A percentile compares a stretch with the other conserved stretches of the same genome.
Conservation (phyloP, 2,888 invertebrate species). For the Drosophila paracracens region DNA sequence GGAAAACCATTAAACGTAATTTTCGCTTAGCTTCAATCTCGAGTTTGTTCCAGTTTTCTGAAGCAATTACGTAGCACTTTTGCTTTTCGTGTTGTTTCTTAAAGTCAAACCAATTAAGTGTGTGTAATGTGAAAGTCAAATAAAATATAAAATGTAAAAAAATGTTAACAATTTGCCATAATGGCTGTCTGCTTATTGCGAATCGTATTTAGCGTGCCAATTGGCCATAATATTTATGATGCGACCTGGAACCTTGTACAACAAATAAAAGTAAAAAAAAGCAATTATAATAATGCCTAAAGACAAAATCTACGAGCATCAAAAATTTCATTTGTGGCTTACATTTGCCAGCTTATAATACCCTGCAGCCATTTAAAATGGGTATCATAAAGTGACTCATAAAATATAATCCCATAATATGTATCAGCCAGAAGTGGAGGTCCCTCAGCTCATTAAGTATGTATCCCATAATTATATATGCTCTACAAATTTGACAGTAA, state of each 20-base stretch:
- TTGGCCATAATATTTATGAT: slow-evolving; percentile 49
- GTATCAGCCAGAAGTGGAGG: neutral
- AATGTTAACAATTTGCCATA: slow-evolving; percentile 50
- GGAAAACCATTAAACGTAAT: slow-evolving; percentile 12
- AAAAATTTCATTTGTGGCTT: neutral
- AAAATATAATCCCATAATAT: accelerated
- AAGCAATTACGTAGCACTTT: slow-evolving; percentile 50
- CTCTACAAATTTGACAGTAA: neutral
- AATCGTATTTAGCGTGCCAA: slow-evolving; percentile 46
- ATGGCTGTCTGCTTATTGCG: slow-evolving; percentile 8
- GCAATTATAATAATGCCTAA: slow-evolving; percentile 19
- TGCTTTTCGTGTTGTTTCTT: slow-evolving; percentile 41
- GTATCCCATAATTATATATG: neutral
- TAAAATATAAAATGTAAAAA: slow-evolving; percentile 35
- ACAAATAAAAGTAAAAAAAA: neutral
- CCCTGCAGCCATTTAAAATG: neutral
- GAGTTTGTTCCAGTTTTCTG: slow-evolving; percentile 25
- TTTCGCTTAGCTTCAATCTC: slow-evolving; percentile 17
- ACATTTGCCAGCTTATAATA: neutral
- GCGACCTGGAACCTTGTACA: slow-evolving; percentile 29
- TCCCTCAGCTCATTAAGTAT: neutral
- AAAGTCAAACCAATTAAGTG: slow-evolving; percentile 50
- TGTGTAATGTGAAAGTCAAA: slow-evolving; percentile 52
- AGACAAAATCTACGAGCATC: slow-evolving; percentile 4
- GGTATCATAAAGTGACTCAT: neutral